Conservation (phyloP, 2,888 invertebrate species). For the Timema podura region DNA sequence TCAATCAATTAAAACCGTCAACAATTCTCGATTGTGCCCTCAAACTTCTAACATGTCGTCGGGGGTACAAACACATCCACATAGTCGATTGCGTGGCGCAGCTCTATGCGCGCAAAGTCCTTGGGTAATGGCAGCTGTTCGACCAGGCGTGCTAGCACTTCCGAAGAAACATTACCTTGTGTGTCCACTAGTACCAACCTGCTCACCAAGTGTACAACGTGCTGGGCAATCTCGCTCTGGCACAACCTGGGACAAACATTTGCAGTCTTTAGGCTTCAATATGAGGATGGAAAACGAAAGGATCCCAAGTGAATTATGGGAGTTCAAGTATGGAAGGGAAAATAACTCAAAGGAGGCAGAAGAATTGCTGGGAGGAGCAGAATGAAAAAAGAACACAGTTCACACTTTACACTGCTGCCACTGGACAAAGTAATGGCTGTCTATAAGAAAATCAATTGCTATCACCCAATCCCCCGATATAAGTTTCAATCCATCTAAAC, state of each 20-base stretch:
- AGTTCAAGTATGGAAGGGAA: no score
- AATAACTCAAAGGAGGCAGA: no score
- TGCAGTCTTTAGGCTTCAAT: neutral
- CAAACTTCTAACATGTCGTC: no score
- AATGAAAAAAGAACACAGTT: no score
- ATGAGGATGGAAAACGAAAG: neutral
- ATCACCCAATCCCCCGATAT: no score
- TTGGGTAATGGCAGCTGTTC: constrained; percentile 55
- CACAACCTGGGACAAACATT: constrained; percentile 45
- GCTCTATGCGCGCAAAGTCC: constrained; percentile 55
- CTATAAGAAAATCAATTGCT: no score
- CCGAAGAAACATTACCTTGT: constrained; percentile 36
- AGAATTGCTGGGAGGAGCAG: no score
- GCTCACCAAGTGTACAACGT: constrained; percentile 49
- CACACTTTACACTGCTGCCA: no score
- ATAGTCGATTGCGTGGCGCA: constrained; percentile 40
- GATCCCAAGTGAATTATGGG: neutral
- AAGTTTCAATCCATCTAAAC: no score
- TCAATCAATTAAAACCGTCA: no score
- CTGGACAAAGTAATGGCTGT: no score
- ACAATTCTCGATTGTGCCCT: no score
- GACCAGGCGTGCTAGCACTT: constrained; percentile 48
- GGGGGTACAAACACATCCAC: constrained; percentile 29
- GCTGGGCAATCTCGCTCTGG: constrained; percentile 56
- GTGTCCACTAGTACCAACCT: constrained; percentile 44